These are phyloP conservation scores for Dendroctonus ponderosae DNA, from an alignment of 1,140 invertebrate genomes.

Conservation along the genomic window DNA sequence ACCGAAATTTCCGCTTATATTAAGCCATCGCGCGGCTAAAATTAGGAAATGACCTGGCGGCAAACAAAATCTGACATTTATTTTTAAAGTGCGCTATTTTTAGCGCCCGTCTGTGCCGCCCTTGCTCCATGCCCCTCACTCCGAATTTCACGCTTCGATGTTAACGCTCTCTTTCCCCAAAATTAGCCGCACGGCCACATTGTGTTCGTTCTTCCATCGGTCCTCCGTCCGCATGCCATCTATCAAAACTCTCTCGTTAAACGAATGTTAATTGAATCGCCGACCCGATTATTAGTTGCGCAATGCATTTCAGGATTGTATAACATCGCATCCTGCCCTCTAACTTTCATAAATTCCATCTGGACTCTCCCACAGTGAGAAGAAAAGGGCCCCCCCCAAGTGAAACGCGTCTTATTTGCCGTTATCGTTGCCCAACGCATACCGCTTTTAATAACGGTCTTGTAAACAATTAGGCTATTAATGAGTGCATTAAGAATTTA, in stretches of 20 bases:
- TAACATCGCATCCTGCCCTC: too few species aligned
- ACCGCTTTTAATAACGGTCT: too few species aligned
- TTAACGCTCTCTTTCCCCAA: not conserved
- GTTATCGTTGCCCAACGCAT: too few species aligned
- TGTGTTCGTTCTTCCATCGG: too few species aligned
- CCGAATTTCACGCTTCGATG: conserved; percentile 4
- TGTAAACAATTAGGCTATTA: too few species aligned
- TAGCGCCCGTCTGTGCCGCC: not conserved
- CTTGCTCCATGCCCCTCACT: not conserved
- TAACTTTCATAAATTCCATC: too few species aligned
- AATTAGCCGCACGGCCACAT: not conserved
- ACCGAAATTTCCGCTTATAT: conserved; percentile 6
- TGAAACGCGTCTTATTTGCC: too few species aligned
- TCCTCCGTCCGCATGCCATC: too few species aligned
- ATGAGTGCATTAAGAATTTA: too few species aligned
- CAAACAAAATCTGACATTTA: conserved; percentile 24
- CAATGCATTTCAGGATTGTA: not conserved
- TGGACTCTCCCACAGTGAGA: too few species aligned
- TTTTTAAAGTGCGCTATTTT: conserved; percentile 21
- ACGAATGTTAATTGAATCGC: conserved; percentile 2
- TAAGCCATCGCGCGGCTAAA: conserved; percentile 15
- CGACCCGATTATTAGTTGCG: conserved; percentile 2
- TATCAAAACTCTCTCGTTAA: not conserved
- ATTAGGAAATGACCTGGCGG: conserved; percentile 20
- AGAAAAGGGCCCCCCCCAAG: too few species aligned